phyloP scores from a whole-genome alignment of 2,113 vertebrate genomes.

The Onychostoma macrolepis region DNA sequence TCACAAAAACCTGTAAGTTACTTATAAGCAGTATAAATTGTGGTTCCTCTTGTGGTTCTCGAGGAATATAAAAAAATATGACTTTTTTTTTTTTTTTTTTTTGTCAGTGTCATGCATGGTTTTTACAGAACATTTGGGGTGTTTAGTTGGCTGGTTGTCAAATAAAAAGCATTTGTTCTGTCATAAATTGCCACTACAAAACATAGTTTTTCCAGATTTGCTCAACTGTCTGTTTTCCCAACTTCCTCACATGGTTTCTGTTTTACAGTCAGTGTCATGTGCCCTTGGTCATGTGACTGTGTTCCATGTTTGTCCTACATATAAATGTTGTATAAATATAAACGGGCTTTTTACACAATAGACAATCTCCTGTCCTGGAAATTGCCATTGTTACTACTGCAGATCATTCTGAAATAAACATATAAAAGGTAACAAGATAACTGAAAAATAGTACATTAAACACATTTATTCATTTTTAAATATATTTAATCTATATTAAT shows the following conservation, averaged over 20 bases:
- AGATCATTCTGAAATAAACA: background rate
- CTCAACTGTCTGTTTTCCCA: conserved; percentile 60
- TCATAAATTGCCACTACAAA: background rate
- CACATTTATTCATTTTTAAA: background rate
- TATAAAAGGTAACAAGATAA: background rate
- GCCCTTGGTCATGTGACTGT: conserved; percentile 71
- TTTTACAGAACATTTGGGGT: background rate
- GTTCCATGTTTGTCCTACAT: background rate
- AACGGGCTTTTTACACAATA: background rate
- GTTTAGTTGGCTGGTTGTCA: background rate
- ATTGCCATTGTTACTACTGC: background rate
- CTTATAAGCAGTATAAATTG: no score
- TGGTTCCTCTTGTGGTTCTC: background rate
- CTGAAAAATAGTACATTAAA: background rate
- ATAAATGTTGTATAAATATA: background rate
- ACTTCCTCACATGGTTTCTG: conserved; percentile 68
- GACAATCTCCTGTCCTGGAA: background rate
- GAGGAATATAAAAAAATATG: background rate
- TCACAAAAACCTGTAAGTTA: background rate
- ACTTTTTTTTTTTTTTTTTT: background rate
- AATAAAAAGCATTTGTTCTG: background rate
- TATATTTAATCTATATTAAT: background rate
- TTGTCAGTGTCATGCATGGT: background rate
- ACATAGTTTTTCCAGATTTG: conserved; percentile 61
- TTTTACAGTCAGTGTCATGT: conserved; percentile 66